These are phyloP conservation scores for Leptinotarsa defecta DNA, from an alignment of 1,140 invertebrate genomes.

Conservation along the genomic window DNA sequence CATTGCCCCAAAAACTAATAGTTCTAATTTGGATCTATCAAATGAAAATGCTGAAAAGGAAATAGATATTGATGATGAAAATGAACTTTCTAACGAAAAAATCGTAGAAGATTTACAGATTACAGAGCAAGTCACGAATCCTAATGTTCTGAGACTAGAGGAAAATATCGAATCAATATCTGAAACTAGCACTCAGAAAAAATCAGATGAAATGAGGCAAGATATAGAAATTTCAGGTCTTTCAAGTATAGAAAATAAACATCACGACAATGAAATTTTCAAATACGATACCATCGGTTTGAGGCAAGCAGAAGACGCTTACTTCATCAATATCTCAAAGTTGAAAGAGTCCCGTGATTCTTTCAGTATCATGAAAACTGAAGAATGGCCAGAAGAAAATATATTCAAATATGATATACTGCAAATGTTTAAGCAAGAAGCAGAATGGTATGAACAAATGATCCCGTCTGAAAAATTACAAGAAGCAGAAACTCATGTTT, in stretches of 20 bases:
- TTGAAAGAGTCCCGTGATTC: background rate
- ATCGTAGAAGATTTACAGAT: too few relatives aligned
- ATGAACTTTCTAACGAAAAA: too few relatives aligned
- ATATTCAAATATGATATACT: constrained; percentile 8
- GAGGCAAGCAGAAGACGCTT: background rate
- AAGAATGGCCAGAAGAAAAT: background rate
- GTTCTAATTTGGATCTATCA: background rate
- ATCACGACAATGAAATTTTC: too few relatives aligned
- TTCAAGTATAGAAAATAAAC: too few relatives aligned
- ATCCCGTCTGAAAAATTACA: background rate
- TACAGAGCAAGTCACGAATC: too few relatives aligned
- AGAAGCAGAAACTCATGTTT: background rate
- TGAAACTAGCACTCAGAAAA: too few relatives aligned
- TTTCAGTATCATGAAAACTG: background rate
- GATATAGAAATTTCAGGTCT: too few relatives aligned
- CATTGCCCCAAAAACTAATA: background rate
- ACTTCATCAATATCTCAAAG: background rate
- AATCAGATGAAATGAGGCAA: too few relatives aligned
- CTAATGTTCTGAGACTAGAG: too few relatives aligned
- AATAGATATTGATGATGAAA: too few relatives aligned
- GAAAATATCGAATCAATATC: too few relatives aligned
- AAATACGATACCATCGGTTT: constrained; percentile 17
- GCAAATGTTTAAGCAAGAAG: background rate
- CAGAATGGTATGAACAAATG: constrained; percentile 15
- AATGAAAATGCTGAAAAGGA: background rate